Percentiles rank a stretch among this genome's conserved stretches.
Conservation (phyloP, 2,888 invertebrate species). For the Stratiomys singularior region DNA sequence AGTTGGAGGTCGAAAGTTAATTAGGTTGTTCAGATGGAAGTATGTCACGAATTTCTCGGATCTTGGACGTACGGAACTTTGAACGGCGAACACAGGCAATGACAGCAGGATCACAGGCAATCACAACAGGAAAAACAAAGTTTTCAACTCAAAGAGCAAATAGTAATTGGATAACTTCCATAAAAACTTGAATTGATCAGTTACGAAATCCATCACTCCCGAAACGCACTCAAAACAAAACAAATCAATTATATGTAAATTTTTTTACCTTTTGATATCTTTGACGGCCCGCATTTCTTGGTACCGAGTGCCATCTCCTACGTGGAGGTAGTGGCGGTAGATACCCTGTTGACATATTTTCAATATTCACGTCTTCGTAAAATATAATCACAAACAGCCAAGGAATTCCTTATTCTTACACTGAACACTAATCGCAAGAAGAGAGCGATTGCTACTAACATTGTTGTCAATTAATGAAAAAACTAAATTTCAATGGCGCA, state of each 20-base stretch:
- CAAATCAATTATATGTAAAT: neutral
- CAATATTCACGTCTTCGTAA: neutral
- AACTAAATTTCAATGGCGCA: slow-evolving; percentile 28
- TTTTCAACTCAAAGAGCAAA: too few relatives aligned
- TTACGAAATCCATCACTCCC: neutral
- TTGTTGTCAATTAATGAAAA: slow-evolving; percentile 24
- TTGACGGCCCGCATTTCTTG: slow-evolving; percentile 17
- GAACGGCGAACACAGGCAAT: too few relatives aligned
- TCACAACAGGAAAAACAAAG: too few relatives aligned
- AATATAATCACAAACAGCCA: neutral
- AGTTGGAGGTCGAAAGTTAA: too few relatives aligned
- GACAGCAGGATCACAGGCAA: too few relatives aligned
- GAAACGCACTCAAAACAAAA: neutral
- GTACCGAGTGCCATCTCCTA: slow-evolving; percentile 32
- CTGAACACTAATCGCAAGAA: slow-evolving; percentile 24
- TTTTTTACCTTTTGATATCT: neutral
- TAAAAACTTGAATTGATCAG: too few relatives aligned
- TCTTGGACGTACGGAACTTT: too few relatives aligned
- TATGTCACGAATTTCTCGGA: too few relatives aligned
- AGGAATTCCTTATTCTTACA: neutral
- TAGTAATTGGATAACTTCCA: too few relatives aligned
- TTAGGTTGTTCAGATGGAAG: too few relatives aligned
- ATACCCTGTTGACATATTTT: neutral
- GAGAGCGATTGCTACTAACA: slow-evolving; percentile 23
- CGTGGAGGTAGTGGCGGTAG: neutral